Base-by-base conservation (phyloP, 1,140 invertebrate species). In the Neodiprion lecontei region DNA sequence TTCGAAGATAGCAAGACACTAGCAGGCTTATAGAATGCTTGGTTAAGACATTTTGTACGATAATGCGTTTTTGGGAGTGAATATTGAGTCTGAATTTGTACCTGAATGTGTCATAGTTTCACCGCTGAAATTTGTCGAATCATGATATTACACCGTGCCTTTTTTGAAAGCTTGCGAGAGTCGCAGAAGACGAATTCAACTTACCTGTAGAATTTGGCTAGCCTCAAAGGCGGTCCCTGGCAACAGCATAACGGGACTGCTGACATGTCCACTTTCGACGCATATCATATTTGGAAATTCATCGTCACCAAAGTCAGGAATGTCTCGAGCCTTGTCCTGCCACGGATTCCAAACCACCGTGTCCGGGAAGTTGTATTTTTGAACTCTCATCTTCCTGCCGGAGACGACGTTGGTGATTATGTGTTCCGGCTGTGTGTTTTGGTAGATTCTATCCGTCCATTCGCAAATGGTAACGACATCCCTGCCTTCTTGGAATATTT, bases 311-410 rank as follows among this genome's bases (percentile, higher is more conserved):
- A 99, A 97, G 88, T 99, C 97, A 0, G 92, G 91, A 88, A 98
- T 97, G 83, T 96, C 95, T 79, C 96, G 95, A 23, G 96, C 96
- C 82, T 96, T 94, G 77, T 98, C 96, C 69, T 94, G 90, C 97
- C 97, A 98, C 5, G 97, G 97, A 91, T 99, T 98, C 97, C 97
- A 99, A 69, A 99, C 92, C 76, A 98, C 97, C 92, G 96, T 97
- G 83, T 97, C 96, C 1, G 96, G 96, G 85, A 98, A 96, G 89
- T 98, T 98, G 84, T 96, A 96, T 86, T 97, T 98, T 83, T 96
- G 94, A 81, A 98, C 93, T 79, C 94, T 91, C 94, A 97, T 96
- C 88, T 96, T 97, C 69, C 95, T 89, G 9, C 96, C 95, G 74
- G 95, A 96, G 11, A 97, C 96, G 28, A 97, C 96, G 88, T 97